Evolutionary conservation across 2,888 invertebrate genomes (phyloP).

Genomic region (Zygogramma bicolorata): DNA sequence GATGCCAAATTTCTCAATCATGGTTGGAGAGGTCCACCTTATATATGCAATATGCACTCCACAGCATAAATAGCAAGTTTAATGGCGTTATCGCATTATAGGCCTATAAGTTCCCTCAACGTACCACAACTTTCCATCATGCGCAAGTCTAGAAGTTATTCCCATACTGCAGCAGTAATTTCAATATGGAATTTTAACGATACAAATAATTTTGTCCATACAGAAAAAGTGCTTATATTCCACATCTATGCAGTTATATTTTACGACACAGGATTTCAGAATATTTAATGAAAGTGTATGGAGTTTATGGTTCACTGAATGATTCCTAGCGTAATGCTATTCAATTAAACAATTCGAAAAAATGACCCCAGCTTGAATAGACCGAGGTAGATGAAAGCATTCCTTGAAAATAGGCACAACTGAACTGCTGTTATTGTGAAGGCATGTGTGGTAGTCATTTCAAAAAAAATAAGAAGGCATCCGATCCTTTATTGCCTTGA

Average conservation of each 20-base stretch:
- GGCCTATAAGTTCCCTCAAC: not conserved
- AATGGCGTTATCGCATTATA: not conserved
- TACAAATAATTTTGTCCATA: conserved; percentile 26
- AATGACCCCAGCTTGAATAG: conserved; percentile 24
- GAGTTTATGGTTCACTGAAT: conserved; percentile 37
- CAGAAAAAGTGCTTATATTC: conserved; percentile 32
- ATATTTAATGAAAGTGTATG: conserved; percentile 29
- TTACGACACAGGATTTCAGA: conserved; percentile 33
- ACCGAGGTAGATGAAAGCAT: conserved; percentile 26
- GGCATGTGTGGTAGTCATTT: conserved; percentile 32
- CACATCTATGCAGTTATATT: conserved; percentile 36
- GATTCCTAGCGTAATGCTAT: conserved; percentile 23
- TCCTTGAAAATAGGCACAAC: conserved; percentile 28
- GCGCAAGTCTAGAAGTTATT: conserved; percentile 9
- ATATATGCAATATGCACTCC: not conserved
- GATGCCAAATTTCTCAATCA: too few species aligned
- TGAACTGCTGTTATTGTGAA: conserved; percentile 35
- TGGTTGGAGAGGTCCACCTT: too few species aligned
- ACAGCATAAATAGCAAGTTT: not conserved
- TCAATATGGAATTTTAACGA: conserved; percentile 39
- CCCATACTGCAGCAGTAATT: conserved; percentile 21
- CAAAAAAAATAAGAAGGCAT: conserved; percentile 23
- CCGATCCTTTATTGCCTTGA: not conserved
- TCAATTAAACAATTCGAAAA: conserved; percentile 27
- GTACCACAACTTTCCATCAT: not conserved